Evolutionary conservation across 1,140 invertebrate species (phyloP).

Genomic region (Rhyacophila brunnea): DNA sequence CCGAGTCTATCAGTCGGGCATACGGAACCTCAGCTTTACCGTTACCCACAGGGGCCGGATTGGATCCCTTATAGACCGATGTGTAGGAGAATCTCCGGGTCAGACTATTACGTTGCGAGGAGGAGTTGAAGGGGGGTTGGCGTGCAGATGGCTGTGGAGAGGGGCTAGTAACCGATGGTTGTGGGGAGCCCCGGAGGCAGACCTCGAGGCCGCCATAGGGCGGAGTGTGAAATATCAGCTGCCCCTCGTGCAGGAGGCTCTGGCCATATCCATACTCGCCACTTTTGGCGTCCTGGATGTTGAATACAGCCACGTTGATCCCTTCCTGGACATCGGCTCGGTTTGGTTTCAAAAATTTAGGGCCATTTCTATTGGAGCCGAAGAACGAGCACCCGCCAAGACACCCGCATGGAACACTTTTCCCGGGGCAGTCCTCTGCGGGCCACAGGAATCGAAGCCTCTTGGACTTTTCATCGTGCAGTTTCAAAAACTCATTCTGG

Average conservation of each 20-base stretch:
- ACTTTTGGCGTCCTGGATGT: slow-evolving; percentile 52
- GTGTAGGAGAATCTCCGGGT: slow-evolving; percentile 66
- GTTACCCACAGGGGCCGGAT: slow-evolving; percentile 44
- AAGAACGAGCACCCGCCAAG: slow-evolving; percentile 94
- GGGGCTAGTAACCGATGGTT: slow-evolving; percentile 45
- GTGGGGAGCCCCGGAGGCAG: slow-evolving; percentile 67
- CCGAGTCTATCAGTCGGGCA: slow-evolving; percentile 68
- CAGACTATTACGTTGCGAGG: slow-evolving; percentile 53
- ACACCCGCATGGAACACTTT: slow-evolving; percentile 82
- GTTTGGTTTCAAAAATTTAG: slow-evolving; percentile 83
- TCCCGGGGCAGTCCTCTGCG: slow-evolving; percentile 56
- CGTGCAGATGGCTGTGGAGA: slow-evolving; percentile 47
- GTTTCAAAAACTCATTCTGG: slow-evolving; percentile 83
- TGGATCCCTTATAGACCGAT: slow-evolving; percentile 51
- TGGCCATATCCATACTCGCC: slow-evolving; percentile 83
- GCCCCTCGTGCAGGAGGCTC: slow-evolving; percentile 84
- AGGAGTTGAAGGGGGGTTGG: slow-evolving; percentile 38
- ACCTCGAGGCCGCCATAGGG: slow-evolving; percentile 80
- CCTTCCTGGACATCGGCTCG: slow-evolving; percentile 77
- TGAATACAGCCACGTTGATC: slow-evolving; percentile 70
- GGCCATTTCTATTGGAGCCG: slow-evolving; percentile 83
- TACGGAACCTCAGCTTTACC: slow-evolving; percentile 72
- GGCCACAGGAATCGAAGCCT: slow-evolving; percentile 95
- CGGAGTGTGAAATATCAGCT: slow-evolving; percentile 88
- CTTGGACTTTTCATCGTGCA: slow-evolving; percentile 85